A percentile compares a stretch with the other conserved stretches of the same genome.
These are phyloP conservation scores for Gasterosteus aculeatus DNA, from an alignment of 2,113 vertebrate genomes.

Conservation along the genomic window DNA sequence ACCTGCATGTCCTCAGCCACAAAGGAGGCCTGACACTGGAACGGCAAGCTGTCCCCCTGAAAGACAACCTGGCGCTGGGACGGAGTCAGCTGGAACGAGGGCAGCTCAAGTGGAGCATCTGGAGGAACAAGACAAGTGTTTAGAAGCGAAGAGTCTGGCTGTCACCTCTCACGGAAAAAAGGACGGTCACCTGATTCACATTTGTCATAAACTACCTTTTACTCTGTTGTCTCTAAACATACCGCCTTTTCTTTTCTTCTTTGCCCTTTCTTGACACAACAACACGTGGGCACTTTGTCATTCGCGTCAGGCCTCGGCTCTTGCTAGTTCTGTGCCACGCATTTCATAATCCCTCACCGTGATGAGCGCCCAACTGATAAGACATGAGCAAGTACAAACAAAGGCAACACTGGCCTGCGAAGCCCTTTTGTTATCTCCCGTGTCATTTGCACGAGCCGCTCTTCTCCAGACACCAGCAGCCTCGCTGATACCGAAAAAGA, in stretches of 20 bases:
- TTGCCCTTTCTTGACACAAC: slow-evolving; percentile 6
- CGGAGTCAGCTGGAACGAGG: slow-evolving; percentile 95
- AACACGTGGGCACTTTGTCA: slow-evolving; percentile 25
- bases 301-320: slow-evolving; percentile 42
- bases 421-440: slow-evolving; percentile 57
- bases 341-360: slow-evolving; percentile 63
- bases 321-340: slow-evolving; percentile 38
- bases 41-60: slow-evolving; percentile 95
- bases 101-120: slow-evolving; percentile 94
- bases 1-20: slow-evolving; percentile 98
- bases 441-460: slow-evolving; percentile 65
- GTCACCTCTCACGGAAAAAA: background rate
- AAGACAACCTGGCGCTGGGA: slow-evolving; percentile 97
- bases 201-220: background rate
- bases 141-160: background rate
- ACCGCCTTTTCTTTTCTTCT: background rate
- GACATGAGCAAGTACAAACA: slow-evolving; percentile 72
- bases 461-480: slow-evolving; percentile 53
- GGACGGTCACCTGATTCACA: background rate
- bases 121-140: slow-evolving; percentile 23
- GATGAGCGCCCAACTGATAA: slow-evolving; percentile 70
- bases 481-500: slow-evolving; percentile 44
- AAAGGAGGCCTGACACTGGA: slow-evolving; percentile 95
- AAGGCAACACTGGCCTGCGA: slow-evolving; percentile 57
- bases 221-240: background rate